phyloP scores from a whole-genome alignment of 2,113 vertebrate genomes.

The Pluvialis apricaria region DNA sequence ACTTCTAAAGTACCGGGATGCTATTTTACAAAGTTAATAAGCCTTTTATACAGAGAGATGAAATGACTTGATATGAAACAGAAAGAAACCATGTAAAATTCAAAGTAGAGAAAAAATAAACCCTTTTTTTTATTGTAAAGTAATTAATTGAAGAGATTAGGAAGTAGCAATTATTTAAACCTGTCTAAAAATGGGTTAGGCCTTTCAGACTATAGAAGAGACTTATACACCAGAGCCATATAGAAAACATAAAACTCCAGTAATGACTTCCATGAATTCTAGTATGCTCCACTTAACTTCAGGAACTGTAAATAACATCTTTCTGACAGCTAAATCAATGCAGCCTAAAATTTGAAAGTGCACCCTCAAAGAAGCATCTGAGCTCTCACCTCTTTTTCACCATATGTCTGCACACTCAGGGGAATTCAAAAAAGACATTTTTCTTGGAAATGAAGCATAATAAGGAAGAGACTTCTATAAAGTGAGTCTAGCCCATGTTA shows the following conservation, averaged over 20 bases:
- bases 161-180: conserved; percentile 5
- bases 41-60: background rate
- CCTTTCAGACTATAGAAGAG: background rate
- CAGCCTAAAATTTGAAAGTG: background rate
- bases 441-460: background rate
- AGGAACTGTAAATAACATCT: background rate
- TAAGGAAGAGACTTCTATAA: background rate
- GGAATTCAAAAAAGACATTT: background rate
- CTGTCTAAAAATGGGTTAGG: background rate
- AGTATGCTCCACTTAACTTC: background rate
- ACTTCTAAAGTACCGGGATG: conserved; percentile 10
- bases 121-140: background rate
- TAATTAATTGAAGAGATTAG: background rate
- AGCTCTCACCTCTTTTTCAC: background rate
- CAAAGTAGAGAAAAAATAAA: background rate
- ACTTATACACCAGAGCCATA: background rate
- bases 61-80: conserved; percentile 24
- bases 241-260: background rate
- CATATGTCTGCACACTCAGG: background rate
- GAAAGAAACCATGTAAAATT: background rate
- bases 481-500: background rate
- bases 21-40: conserved; percentile 45
- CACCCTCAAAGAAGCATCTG: background rate
- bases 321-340: background rate
- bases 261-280: background rate